These are phyloP conservation scores for Ypsolopha scabrella DNA, from an alignment of 2,888 invertebrate species.

Conservation along the genomic window DNA sequence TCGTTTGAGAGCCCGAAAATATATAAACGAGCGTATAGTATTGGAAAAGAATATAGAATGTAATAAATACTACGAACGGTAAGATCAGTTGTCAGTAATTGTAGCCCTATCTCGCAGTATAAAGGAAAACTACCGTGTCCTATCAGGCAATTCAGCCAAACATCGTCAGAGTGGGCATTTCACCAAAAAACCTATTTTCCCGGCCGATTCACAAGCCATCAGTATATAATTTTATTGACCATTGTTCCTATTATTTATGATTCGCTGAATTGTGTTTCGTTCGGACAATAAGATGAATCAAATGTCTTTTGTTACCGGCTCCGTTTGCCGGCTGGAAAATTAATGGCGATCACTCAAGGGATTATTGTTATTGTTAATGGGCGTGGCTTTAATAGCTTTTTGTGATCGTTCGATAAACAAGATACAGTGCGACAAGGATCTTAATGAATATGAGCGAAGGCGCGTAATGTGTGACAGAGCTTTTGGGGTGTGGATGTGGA, in stretches of 20 bases:
- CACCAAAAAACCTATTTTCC: slow-evolving; percentile 30
- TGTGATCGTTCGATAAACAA: not conserved
- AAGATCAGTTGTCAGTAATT: not conserved
- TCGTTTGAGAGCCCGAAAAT: not conserved
- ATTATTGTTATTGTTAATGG: not conserved
- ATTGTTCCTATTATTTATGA: slow-evolving; percentile 64
- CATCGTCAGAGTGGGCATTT: not conserved
- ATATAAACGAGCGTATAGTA: not conserved
- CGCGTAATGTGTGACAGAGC: not conserved
- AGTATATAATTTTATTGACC: slow-evolving; percentile 60
- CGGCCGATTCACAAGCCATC: slow-evolving; percentile 40
- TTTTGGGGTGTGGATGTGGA: not conserved
- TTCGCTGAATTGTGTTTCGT: slow-evolving; percentile 51
- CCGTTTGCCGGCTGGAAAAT: not conserved
- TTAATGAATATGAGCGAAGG: not conserved
- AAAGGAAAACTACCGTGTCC: not conserved
- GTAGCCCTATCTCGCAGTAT: not conserved
- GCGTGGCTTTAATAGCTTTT: not conserved
- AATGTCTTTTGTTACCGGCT: not conserved
- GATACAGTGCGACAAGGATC: not conserved
- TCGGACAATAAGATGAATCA: slow-evolving; percentile 40
- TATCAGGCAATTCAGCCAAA: not conserved
- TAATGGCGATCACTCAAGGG: not conserved
- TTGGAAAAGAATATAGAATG: not conserved
- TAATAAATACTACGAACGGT: too few species aligned